A percentile compares a stretch with the other conserved stretches of the same genome.
Conservation (phyloP, 2,797 vertebrate genomes). For the Chaetodon trifasciatus region DNA sequence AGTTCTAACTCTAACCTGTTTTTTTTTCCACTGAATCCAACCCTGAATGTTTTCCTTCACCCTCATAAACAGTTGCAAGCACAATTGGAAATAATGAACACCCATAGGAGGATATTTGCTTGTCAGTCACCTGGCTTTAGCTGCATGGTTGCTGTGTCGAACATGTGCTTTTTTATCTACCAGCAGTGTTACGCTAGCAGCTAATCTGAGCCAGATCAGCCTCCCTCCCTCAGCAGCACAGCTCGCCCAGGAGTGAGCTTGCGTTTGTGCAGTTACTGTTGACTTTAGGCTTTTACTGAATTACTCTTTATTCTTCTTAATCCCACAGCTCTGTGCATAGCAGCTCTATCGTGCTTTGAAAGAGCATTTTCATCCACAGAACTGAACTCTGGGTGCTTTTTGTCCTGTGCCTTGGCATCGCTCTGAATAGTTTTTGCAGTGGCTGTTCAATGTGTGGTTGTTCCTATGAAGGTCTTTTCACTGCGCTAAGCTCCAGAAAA, state of each 20-base stretch:
- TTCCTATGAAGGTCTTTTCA: conserved; percentile 26
- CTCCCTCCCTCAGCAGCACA: conserved; percentile 16
- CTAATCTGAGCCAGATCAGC: conserved; percentile 32
- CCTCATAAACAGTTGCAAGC: not conserved
- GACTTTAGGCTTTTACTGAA: conserved; percentile 65
- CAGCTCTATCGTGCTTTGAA: conserved; percentile 17
- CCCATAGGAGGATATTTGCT: not conserved
- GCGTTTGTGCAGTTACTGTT: conserved; percentile 55
- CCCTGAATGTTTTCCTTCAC: not conserved
- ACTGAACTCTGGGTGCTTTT: conserved; percentile 17
- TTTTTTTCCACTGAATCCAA: not conserved
- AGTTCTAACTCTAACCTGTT: not conserved
- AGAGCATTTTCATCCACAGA: conserved; percentile 29
- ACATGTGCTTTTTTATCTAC: conserved; percentile 8
- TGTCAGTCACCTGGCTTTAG: not conserved
- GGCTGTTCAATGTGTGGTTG: conserved; percentile 7
- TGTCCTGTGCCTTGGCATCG: not conserved
- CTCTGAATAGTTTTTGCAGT: conserved; percentile 13
- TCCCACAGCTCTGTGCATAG: conserved; percentile 37
- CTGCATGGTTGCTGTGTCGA: not conserved
- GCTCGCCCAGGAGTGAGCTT: conserved; percentile 23
- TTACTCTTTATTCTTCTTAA: conserved; percentile 57
- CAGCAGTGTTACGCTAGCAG: conserved; percentile 13
- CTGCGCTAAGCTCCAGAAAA: not conserved
- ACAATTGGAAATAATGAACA: not conserved